phyloP scores from a whole-genome alignment of 1,140 invertebrate genomes.

The Sitophilus oryzae region DNA sequence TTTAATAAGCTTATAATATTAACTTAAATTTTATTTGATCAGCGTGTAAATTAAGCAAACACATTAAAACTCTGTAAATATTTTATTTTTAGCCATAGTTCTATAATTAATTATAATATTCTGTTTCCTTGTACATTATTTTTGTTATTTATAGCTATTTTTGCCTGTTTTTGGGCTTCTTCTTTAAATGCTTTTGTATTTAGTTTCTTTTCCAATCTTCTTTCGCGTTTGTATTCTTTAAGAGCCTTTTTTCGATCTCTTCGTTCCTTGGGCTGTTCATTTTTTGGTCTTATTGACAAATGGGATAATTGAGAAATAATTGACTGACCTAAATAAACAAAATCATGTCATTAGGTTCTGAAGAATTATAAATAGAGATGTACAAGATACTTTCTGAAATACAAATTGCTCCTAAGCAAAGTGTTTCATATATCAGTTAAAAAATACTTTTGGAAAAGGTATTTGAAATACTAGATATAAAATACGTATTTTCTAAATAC shows the following conservation, averaged over 20 bases:
- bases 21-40: too few relatives aligned
- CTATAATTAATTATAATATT: slow-evolving; percentile 50
- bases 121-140: slow-evolving; percentile 66
- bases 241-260: slow-evolving; percentile 73
- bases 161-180: slow-evolving; percentile 77
- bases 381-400: too few relatives aligned
- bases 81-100: too few relatives aligned
- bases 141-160: slow-evolving; percentile 67
- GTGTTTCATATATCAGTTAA: too few relatives aligned
- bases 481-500: too few relatives aligned
- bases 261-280: slow-evolving; percentile 79
- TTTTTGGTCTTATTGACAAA: slow-evolving; percentile 68
- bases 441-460: too few relatives aligned
- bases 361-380: background rate
- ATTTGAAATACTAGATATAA: too few relatives aligned
- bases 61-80: too few relatives aligned
- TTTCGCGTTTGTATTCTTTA: slow-evolving; percentile 76
- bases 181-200: slow-evolving; percentile 83
- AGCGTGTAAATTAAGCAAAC: too few relatives aligned
- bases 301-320: slow-evolving; percentile 62
- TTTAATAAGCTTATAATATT: too few relatives aligned
- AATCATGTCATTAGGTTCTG: background rate
- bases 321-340: slow-evolving; percentile 53
- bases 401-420: too few relatives aligned
- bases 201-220: slow-evolving; percentile 79